These are phyloP conservation scores for Pedetes capensis DNA, from an alignment of 2,113 vertebrate genomes.

Conservation along the genomic window DNA sequence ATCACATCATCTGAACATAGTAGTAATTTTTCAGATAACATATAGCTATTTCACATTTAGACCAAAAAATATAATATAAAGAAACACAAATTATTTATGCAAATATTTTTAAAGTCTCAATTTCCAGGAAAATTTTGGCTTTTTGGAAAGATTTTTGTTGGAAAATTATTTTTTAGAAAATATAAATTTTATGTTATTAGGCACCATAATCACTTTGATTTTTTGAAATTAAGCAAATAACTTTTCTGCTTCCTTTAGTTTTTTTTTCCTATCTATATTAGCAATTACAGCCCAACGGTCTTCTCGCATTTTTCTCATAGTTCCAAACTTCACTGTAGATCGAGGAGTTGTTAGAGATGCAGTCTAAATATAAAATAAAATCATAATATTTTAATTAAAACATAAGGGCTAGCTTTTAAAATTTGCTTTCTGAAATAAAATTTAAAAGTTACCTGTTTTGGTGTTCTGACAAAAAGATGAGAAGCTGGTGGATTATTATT, in stretches of 20 bases:
- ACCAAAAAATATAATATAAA: slow-evolving; percentile 34
- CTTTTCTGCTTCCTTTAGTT: slow-evolving; percentile 87
- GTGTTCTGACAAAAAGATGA: slow-evolving; percentile 52
- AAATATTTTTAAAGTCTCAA: slow-evolving; percentile 40
- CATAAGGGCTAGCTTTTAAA: slow-evolving; percentile 10
- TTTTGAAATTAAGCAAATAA: slow-evolving; percentile 80
- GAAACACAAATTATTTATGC: neutral
- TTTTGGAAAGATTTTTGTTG: neutral
- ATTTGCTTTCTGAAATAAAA: slow-evolving; percentile 60
- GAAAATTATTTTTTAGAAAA: too few species aligned
- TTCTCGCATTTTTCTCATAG: slow-evolving; percentile 89
- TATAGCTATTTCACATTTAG: slow-evolving; percentile 25
- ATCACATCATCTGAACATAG: slow-evolving; percentile 34
- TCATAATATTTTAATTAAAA: neutral
- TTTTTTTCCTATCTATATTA: slow-evolving; percentile 88
- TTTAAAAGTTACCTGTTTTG: slow-evolving; percentile 81
- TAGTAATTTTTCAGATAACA: slow-evolving; percentile 22
- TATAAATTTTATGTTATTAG: slow-evolving; percentile 11
- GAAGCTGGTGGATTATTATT: slow-evolving; percentile 75
- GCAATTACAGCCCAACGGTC: slow-evolving; percentile 90
- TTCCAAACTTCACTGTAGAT: slow-evolving; percentile 84
- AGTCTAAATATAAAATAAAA: slow-evolving; percentile 76
- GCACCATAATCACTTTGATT: neutral
- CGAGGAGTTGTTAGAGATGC: slow-evolving; percentile 82
- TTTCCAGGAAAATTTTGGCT: slow-evolving; percentile 17